phyloP scores from a whole-genome alignment of 2,113 vertebrate genomes.

The Bagarius yarrelli region DNA sequence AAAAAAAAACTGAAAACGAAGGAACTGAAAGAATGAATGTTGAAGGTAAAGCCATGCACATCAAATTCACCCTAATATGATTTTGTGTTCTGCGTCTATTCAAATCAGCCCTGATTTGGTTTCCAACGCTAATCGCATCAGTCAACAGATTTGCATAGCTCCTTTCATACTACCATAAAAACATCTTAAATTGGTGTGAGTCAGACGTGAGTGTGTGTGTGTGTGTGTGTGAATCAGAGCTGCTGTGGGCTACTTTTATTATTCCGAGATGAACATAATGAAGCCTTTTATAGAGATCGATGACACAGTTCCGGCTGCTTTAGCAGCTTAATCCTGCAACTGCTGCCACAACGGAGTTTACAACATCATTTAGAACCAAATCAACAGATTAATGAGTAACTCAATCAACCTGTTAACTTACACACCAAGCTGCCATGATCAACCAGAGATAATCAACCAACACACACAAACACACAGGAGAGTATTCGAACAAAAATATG shows the following conservation, averaged over 20 bases:
- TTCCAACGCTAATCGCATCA: slow-evolving; percentile 80
- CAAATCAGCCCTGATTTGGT: slow-evolving; percentile 77
- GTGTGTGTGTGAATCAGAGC: background rate
- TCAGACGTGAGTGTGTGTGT: slow-evolving; percentile 4
- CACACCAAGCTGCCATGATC: background rate
- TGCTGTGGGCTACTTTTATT: slow-evolving; percentile 14
- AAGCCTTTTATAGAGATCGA: slow-evolving; percentile 6
- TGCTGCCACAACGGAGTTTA: background rate
- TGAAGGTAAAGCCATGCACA: slow-evolving; percentile 75
- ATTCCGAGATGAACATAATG: slow-evolving; percentile 11
- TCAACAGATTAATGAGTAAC: slow-evolving; percentile 6
- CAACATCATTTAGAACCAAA: slow-evolving; percentile 1
- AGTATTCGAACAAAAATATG: background rate
- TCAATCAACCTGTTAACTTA: background rate
- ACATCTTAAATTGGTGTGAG: background rate
- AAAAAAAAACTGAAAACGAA: slow-evolving; percentile 54
- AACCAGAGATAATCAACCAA: background rate
- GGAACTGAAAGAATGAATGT: slow-evolving; percentile 60
- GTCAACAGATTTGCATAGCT: slow-evolving; percentile 74
- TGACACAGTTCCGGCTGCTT: background rate
- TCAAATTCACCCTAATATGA: slow-evolving; percentile 79
- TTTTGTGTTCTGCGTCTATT: slow-evolving; percentile 82
- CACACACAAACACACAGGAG: background rate
- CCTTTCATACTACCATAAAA: slow-evolving; percentile 59
- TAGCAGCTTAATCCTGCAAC: background rate